Conservation (phyloP, 1,140 invertebrate genomes). For the Drosophila ercepeae region DNA sequence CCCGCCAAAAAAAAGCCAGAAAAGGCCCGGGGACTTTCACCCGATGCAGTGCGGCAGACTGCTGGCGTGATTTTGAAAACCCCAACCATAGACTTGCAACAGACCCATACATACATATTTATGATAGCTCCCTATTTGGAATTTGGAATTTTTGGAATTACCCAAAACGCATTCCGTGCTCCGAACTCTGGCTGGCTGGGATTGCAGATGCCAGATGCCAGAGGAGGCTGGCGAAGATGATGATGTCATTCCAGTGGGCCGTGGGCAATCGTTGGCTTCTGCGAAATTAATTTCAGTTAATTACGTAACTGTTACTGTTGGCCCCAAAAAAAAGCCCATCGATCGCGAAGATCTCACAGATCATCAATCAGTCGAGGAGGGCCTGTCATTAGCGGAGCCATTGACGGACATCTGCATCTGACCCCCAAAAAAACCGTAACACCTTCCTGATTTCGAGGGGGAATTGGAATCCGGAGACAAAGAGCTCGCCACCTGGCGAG, state of each 20-base stretch:
- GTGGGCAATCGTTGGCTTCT: constrained; percentile 11
- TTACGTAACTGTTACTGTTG: constrained; percentile 64
- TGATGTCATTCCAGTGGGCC: constrained; percentile 43
- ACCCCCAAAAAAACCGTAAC: not conserved
- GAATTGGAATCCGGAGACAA: constrained; percentile 5
- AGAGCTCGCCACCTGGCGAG: constrained; percentile 17
- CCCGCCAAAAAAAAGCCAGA: constrained; percentile 13
- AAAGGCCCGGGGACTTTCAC: constrained; percentile 44
- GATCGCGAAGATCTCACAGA: not conserved
- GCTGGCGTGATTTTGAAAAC: constrained; percentile 44
- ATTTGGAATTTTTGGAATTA: constrained; percentile 54
- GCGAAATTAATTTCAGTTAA: constrained; percentile 67
- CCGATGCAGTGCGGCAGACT: constrained; percentile 41
- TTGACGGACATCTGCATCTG: constrained; percentile 6
- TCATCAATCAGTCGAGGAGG: constrained; percentile 46
- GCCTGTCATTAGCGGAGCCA: constrained; percentile 25
- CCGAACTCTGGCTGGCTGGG: constrained; percentile 20
- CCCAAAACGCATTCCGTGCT: constrained; percentile 70
- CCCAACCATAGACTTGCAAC: not conserved
- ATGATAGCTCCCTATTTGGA: constrained; percentile 49
- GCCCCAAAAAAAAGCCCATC: constrained; percentile 1
- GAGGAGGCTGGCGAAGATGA: constrained; percentile 26
- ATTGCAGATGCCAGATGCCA: constrained; percentile 13
- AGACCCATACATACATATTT: constrained; percentile 39
- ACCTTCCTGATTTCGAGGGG: constrained; percentile 14